phyloP scores from a whole-genome alignment of 2,113 vertebrate species.

The Hippocampus barbouri region DNA sequence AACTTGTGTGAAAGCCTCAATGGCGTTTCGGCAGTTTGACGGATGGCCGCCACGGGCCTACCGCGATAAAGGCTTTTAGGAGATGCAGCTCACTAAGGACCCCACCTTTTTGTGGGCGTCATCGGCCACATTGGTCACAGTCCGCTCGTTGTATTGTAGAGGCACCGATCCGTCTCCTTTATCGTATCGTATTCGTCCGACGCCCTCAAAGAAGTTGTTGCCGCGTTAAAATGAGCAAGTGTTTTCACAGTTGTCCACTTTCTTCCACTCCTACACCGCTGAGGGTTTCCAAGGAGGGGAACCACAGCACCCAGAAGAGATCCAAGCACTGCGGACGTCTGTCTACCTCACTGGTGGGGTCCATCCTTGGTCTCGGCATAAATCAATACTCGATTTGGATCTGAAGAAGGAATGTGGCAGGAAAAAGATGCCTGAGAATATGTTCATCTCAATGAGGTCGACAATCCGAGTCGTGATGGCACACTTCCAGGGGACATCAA shows the following conservation, averaged over 20 bases:
- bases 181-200: slow-evolving; percentile 31
- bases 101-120: slow-evolving; percentile 41
- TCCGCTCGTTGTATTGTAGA: slow-evolving; percentile 49
- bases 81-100: slow-evolving; percentile 41
- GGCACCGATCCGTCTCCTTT: slow-evolving; percentile 31
- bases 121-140: slow-evolving; percentile 33
- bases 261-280: slow-evolving; percentile 47
- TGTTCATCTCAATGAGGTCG: background rate
- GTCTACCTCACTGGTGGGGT: slow-evolving; percentile 87
- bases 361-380: slow-evolving; percentile 89
- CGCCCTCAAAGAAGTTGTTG: slow-evolving; percentile 38
- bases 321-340: slow-evolving; percentile 68
- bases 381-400: slow-evolving; percentile 93
- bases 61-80: slow-evolving; percentile 59
- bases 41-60: slow-evolving; percentile 34
- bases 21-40: slow-evolving; percentile 52
- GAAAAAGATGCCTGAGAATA: slow-evolving; percentile 7
- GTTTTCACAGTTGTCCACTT: slow-evolving; percentile 65
- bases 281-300: slow-evolving; percentile 73
- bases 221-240: slow-evolving; percentile 53
- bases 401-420: slow-evolving; percentile 61
- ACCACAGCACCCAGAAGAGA: slow-evolving; percentile 78
- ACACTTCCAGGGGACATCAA: too few relatives aligned
- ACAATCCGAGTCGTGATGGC: background rate
- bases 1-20: slow-evolving; percentile 49